A percentile compares a stretch with the other conserved stretches of the same genome.
These are phyloP conservation scores for Argya squamiceps DNA, from an alignment of 2,797 vertebrate genomes.

Conservation along the genomic window DNA sequence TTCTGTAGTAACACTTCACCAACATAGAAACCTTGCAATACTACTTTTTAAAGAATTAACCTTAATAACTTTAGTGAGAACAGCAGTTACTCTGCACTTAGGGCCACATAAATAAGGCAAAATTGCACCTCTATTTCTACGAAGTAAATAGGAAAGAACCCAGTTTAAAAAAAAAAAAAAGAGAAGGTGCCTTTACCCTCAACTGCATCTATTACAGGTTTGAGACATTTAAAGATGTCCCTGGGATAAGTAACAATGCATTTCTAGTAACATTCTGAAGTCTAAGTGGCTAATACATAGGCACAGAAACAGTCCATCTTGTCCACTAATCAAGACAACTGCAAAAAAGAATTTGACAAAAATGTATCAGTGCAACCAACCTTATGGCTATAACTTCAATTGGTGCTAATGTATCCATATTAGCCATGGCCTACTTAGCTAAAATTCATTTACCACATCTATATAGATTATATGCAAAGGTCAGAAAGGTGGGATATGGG, in stretches of 20 bases:
- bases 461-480: background rate
- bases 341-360: background rate
- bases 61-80: background rate
- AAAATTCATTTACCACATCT: background rate
- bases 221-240: background rate
- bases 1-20: background rate
- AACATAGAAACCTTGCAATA: background rate
- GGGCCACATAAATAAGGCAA: background rate
- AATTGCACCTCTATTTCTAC: background rate
- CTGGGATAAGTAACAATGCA: background rate
- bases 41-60: background rate
- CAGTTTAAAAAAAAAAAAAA: background rate
- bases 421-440: background rate
- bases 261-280: background rate
- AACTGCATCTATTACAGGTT: background rate
- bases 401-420: background rate
- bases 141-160: background rate
- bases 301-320: background rate
- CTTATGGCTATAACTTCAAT: background rate
- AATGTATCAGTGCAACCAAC: background rate
- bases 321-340: background rate
- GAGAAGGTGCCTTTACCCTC: background rate
- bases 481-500: background rate
- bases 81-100: background rate
- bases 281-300: background rate